A percentile compares a stretch with the other conserved stretches of the same genome.
Conservation (phyloP, 1,140 invertebrate genomes). For the Dreissena polymorpha region DNA sequence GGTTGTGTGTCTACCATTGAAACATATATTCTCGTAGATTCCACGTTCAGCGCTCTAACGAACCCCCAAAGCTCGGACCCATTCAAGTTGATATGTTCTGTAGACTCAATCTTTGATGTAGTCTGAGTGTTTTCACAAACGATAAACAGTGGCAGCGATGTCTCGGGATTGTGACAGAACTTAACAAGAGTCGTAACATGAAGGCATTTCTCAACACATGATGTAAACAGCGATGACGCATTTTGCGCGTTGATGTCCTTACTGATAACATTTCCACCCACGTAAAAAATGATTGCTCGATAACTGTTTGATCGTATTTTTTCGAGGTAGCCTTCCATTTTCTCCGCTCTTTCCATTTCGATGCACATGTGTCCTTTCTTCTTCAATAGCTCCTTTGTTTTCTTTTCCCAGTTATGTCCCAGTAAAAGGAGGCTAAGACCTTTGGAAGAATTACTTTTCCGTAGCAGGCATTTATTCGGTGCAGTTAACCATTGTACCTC, state of each 20-base stretch:
- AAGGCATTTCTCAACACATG: too few species aligned
- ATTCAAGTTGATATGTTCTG: not conserved
- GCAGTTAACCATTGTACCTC: not conserved
- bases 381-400: not conserved
- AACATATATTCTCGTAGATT: conserved; percentile 21
- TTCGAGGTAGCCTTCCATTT: not conserved
- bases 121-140: conserved; percentile 33
- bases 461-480: not conserved
- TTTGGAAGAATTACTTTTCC: not conserved
- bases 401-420: not conserved
- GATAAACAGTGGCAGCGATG: not conserved
- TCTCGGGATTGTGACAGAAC: not conserved
- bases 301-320: not conserved
- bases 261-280: too few species aligned
- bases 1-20: conserved; percentile 32
- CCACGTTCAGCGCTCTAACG: conserved; percentile 17
- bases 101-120: not conserved
- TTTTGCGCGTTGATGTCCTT: too few species aligned
- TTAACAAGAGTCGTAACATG: too few species aligned
- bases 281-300: too few species aligned
- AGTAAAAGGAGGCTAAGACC: not conserved
- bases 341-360: not conserved
- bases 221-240: too few species aligned
- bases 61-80: conserved; percentile 42
- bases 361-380: not conserved